These are phyloP conservation scores for Tonatia bakeri DNA, from an alignment of 2,113 vertebrate genomes.

Conservation along the genomic window DNA sequence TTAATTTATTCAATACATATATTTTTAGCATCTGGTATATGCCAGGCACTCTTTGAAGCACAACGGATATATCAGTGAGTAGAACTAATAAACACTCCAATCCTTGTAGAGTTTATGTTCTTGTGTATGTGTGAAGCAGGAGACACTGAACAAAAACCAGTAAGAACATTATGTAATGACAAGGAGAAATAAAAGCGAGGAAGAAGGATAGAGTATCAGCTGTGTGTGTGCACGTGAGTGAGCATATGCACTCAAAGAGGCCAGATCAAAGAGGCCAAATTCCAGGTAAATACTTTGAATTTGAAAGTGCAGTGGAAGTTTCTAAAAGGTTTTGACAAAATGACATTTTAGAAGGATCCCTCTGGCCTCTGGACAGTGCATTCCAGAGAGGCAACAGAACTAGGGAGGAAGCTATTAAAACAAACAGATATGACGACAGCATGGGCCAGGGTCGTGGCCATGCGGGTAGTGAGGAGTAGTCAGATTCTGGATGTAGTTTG, in stretches of 20 bases:
- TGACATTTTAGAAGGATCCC: neutral
- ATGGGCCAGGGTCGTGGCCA: neutral
- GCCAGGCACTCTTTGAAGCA: neutral
- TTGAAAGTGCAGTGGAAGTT: neutral
- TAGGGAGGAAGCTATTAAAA: neutral
- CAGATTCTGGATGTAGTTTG: neutral
- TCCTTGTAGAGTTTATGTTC: neutral
- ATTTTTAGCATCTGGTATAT: neutral
- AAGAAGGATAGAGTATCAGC: neutral
- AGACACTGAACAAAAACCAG: neutral
- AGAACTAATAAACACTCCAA: neutral
- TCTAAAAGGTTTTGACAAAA: neutral
- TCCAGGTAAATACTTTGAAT: neutral
- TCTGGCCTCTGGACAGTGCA: neutral
- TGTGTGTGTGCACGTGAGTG: neutral
- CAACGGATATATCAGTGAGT: neutral
- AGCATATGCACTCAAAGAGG: neutral
- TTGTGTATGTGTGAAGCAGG: neutral
- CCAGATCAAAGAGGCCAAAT: too few relatives aligned
- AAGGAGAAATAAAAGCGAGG: neutral
- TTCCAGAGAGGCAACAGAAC: neutral
- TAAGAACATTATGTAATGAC: neutral
- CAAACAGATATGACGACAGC: neutral
- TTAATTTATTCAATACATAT: neutral
- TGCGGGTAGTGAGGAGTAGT: neutral